phyloP scores from a whole-genome alignment of 2,888 invertebrate genomes.

The Formica aserva region DNA sequence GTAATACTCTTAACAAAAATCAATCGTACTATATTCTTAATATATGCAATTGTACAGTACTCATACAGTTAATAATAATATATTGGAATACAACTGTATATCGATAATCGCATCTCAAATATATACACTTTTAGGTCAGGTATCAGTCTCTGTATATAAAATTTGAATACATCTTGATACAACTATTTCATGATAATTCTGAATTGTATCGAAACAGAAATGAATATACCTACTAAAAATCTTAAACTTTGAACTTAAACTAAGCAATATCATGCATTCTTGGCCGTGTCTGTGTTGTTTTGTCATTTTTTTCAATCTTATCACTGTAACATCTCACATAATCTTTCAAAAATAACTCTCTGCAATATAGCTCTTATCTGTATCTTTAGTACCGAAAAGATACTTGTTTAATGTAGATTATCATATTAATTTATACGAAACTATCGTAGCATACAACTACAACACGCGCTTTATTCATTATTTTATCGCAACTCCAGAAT shows the following conservation, averaged over 20 bases:
- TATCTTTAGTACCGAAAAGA: constrained; percentile 43
- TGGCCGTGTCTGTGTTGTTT: constrained; percentile 30
- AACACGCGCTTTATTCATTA: constrained; percentile 46
- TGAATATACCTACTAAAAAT: constrained; percentile 31
- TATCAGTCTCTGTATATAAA: constrained; percentile 82
- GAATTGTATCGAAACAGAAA: constrained; percentile 46
- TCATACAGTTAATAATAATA: constrained; percentile 67
- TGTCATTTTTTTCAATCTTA: constrained; percentile 14
- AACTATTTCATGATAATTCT: constrained; percentile 58
- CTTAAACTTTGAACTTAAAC: constrained; percentile 40
- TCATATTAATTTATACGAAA: constrained; percentile 35
- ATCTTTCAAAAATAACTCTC: constrained; percentile 45
- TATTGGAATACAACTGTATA: constrained; percentile 70
- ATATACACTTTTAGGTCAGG: constrained; percentile 81
- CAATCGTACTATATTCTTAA: constrained; percentile 72
- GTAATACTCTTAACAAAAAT: constrained; percentile 79
- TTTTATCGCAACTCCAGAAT: constrained; percentile 47
- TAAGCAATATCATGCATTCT: constrained; percentile 43
- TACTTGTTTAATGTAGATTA: constrained; percentile 28
- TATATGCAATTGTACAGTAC: constrained; percentile 72
- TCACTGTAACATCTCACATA: constrained; percentile 30
- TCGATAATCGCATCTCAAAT: constrained; percentile 73
- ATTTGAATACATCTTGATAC: constrained; percentile 76
- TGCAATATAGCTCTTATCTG: constrained; percentile 9
- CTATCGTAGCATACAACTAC: constrained; percentile 34